phyloP scores from a whole-genome alignment of 1,140 invertebrate species.

The Zaprionus tsacasi region DNA sequence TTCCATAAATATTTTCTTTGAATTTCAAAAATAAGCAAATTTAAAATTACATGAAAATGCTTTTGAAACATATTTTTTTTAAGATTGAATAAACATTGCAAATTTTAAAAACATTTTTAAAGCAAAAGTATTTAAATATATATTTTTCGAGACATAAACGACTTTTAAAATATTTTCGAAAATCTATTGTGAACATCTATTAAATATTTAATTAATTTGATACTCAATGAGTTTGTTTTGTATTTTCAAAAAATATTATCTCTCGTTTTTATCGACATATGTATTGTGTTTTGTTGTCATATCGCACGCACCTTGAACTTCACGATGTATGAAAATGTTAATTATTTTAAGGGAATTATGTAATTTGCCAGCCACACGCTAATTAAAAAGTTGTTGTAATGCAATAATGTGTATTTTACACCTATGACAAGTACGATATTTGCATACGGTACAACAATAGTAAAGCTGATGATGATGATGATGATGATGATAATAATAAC shows the following conservation, averaged over 20 bases:
- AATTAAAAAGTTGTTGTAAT: conserved; percentile 38
- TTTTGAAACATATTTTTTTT: neutral
- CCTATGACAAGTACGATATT: conserved; percentile 34
- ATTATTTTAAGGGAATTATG: conserved; percentile 65
- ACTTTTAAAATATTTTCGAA: neutral
- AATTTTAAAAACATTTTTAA: neutral
- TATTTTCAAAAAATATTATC: neutral
- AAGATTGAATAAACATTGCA: no score
- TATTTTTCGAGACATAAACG: no score
- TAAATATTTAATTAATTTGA: no score
- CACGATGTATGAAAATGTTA: conserved; percentile 43
- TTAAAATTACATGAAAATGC: no score
- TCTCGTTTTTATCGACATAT: neutral
- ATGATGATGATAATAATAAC: conserved; percentile 28
- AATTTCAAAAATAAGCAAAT: neutral
- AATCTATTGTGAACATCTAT: neutral
- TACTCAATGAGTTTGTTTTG: no score
- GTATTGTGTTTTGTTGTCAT: neutral
- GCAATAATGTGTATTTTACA: conserved; percentile 18
- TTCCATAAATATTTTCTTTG: no score
- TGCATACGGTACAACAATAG: conserved; percentile 29
- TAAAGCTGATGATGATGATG: neutral
- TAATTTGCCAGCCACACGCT: conserved; percentile 57
- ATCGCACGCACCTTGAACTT: conserved; percentile 66
- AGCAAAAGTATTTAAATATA: neutral